Evolutionary conservation across 64 coral and sea anemone species (phyloP).

Genomic region (Platygyra sinensis): DNA sequence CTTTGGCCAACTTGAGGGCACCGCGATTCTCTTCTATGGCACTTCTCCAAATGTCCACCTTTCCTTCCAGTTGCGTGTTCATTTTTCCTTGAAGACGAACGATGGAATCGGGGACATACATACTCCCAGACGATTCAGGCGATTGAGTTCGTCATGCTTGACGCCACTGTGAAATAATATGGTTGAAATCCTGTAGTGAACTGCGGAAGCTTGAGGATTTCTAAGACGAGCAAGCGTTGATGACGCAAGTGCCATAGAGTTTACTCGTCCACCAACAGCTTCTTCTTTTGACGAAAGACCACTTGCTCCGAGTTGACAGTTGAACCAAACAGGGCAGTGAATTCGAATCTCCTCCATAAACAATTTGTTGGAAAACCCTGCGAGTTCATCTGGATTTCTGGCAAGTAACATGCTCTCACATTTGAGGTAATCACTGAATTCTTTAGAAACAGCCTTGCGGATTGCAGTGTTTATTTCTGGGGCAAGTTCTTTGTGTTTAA

Average conservation of each 20-base stretch:
- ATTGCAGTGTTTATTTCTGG: neutral
- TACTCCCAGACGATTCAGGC: slow-evolving; percentile 22
- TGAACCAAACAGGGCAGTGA: slow-evolving; percentile 1
- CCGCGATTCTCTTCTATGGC: slow-evolving; percentile 16
- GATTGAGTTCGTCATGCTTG: slow-evolving; percentile 11
- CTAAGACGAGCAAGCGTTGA: slow-evolving; percentile 2
- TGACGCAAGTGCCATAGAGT: slow-evolving; percentile 20
- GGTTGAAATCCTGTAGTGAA: slow-evolving; percentile 18
- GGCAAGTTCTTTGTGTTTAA: slow-evolving; percentile 43
- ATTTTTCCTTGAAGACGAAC: slow-evolving; percentile 21
- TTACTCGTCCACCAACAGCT: neutral
- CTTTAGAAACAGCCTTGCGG: neutral
- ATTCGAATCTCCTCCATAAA: slow-evolving; percentile 26
- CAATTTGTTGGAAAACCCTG: neutral
- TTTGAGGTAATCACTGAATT: slow-evolving; percentile 14
- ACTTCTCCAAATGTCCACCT: slow-evolving; percentile 6
- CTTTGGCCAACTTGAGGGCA: neutral
- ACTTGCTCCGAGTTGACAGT: slow-evolving; percentile 10
- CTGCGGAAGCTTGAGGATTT: slow-evolving; percentile 2
- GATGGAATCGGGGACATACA: slow-evolving; percentile 16
- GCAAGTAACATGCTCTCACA: neutral
- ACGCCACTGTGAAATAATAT: slow-evolving; percentile 46
- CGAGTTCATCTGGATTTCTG: slow-evolving; percentile 8
- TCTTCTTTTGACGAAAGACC: neutral
- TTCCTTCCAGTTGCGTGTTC: slow-evolving; percentile 23